These are phyloP conservation scores for Poeciliopsis presidionis DNA, from an alignment of 2,797 vertebrate genomes.

Conservation along the genomic window DNA sequence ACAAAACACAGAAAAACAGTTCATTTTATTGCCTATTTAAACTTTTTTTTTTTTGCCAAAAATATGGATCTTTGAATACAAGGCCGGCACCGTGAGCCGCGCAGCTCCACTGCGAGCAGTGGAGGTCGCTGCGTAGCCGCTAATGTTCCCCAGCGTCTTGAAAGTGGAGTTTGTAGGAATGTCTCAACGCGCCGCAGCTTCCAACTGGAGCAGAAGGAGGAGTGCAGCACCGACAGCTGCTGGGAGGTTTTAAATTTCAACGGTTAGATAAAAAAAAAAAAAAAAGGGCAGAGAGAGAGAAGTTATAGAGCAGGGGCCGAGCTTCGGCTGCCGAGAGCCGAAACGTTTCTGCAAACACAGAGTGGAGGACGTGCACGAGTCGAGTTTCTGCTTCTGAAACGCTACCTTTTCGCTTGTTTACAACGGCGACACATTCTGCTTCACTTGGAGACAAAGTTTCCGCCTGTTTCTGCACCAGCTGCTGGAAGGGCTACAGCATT, in stretches of 20 bases:
- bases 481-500: neutral
- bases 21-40: too few species aligned
- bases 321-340: neutral
- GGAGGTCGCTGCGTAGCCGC: conserved; percentile 33
- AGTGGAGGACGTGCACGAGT: neutral
- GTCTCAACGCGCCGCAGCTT: conserved; percentile 13
- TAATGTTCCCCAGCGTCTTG: neutral
- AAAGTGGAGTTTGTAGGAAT: neutral
- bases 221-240: conserved; percentile 58
- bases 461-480: neutral
- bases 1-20: too few species aligned
- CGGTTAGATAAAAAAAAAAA: conserved; percentile 11
- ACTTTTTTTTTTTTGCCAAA: neutral
- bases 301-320: conserved; percentile 21
- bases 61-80: neutral
- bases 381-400: neutral
- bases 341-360: neutral
- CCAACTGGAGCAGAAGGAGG: conserved; percentile 57
- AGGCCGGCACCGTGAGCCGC: neutral
- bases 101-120: conserved; percentile 27
- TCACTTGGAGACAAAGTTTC: neutral
- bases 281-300: neutral
- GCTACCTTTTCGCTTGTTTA: neutral
- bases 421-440: neutral
- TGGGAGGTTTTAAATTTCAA: conserved; percentile 49